phyloP scores from a whole-genome alignment of 2,888 invertebrate genomes.

The Onthophagus sagittarius region DNA sequence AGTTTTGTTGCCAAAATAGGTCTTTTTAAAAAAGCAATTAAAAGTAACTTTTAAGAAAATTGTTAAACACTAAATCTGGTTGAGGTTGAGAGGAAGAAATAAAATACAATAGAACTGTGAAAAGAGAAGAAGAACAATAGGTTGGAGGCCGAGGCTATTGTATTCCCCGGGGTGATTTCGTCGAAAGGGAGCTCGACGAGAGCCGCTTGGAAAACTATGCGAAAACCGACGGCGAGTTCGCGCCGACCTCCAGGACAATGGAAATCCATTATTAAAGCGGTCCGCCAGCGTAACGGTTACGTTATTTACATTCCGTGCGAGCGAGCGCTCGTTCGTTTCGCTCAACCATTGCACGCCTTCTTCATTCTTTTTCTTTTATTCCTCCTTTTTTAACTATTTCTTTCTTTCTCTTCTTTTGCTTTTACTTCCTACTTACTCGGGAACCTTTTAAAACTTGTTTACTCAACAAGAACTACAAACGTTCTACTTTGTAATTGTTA shows the following conservation, averaged over 20 bases:
- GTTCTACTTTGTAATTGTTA: too few relatives aligned
- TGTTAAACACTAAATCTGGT: background rate
- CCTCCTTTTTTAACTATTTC: too few relatives aligned
- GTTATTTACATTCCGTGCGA: slow-evolving; percentile 11
- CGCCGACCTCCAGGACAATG: slow-evolving; percentile 4
- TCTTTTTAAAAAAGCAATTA: too few relatives aligned
- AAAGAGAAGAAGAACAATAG: background rate
- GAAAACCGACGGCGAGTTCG: slow-evolving; percentile 1
- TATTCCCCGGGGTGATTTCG: background rate
- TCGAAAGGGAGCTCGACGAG: slow-evolving; percentile 4
- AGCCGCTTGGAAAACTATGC: slow-evolving; percentile 6
- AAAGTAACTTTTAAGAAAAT: too few relatives aligned
- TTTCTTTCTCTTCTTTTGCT: background rate
- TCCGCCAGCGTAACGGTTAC: slow-evolving; percentile 8
- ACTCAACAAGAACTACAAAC: too few relatives aligned
- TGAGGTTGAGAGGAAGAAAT: background rate
- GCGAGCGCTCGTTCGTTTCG: background rate
- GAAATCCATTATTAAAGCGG: slow-evolving; percentile 9
- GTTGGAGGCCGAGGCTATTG: background rate
- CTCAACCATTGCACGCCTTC: background rate
- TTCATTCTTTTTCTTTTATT: background rate
- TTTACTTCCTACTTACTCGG: too few relatives aligned
- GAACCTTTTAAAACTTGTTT: too few relatives aligned
- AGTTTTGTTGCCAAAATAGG: too few relatives aligned
- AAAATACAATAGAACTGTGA: background rate